Base-by-base conservation (phyloP, 2,797 vertebrate species). In the Taenioides sp. region DNA sequence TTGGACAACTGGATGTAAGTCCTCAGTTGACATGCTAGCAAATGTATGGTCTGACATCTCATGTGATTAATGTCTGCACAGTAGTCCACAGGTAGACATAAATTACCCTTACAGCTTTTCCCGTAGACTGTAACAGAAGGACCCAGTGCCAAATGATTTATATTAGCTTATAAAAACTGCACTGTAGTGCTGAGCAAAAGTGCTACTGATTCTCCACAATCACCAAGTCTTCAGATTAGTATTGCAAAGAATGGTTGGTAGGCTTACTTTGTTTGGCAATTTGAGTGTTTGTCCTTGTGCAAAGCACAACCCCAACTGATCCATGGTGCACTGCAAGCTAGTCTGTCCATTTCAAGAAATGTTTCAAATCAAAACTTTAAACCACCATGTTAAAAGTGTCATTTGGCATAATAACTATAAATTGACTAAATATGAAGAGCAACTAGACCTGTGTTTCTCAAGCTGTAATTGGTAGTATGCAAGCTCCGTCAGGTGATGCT, bases 41-140 rank as follows among this genome's bases (percentile, higher is more conserved):
- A 62, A 86, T 86, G 81, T 84, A 83, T 73, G 64, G 77, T 75
- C 72, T 74, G 59, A 59, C 77, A 70, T 79, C 65, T 58, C 72
- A 67, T 54, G 61, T 85, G 83, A 87, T 79, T 87, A 72, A 86
- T 73, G 66, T 63, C 27, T 77, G 68, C 66, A 52, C 70, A 64
- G 65, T 62, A 70, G 43, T 62, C 47, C 2, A 69, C 69, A 71
- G 54, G 67, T 68, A 78, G 67, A 74, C 34, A 67, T 79, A 79
- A 71, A 85, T 73, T 65, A 43, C 55, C 77, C 16, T 61, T 68
- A 61, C 40, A 5, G 59, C 47, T n/a, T 49, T 22, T 62, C n/a
- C 34, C 2, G 17, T 57, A 43, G 14, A n/a, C 22, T 58, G 25
- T 17, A 17, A 61, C 17, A 73, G 31, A 40, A 2, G n/a, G 28